phyloP scores from a whole-genome alignment of 1,140 invertebrate genomes.

The Drosophila truncata region DNA sequence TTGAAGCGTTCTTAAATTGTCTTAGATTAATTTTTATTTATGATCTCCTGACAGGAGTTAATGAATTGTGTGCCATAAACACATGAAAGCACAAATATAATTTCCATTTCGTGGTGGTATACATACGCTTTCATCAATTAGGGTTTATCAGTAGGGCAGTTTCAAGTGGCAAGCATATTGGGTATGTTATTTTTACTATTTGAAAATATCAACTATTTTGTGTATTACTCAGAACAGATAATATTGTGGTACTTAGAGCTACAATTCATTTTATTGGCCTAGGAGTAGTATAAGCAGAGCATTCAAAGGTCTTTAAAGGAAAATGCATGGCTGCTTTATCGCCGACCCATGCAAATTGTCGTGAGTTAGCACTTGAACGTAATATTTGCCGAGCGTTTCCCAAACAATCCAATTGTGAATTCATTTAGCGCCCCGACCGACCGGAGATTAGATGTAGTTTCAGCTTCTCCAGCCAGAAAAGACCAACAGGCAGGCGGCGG shows the following conservation, averaged over 20 bases:
- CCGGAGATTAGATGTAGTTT: constrained; percentile 27
- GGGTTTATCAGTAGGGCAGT: constrained; percentile 20
- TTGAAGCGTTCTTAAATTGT: constrained; percentile 53
- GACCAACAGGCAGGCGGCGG: background rate
- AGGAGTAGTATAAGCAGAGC: background rate
- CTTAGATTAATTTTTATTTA: constrained; percentile 54
- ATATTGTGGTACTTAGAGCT: background rate
- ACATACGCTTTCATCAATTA: constrained; percentile 42
- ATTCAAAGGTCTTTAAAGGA: background rate
- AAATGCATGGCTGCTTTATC: constrained; percentile 7
- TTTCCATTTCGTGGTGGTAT: constrained; percentile 7
- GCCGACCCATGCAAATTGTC: constrained; percentile 30
- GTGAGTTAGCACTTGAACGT: constrained; percentile 30
- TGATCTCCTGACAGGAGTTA: constrained; percentile 44
- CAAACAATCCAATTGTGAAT: constrained; percentile 47
- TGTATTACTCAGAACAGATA: background rate
- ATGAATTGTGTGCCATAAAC: constrained; percentile 48
- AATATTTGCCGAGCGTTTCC: constrained; percentile 35
- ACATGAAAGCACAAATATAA: constrained; percentile 27
- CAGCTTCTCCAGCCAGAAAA: constrained; percentile 2
- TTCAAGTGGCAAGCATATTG: constrained; percentile 20
- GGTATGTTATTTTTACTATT: background rate
- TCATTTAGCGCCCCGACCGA: constrained; percentile 46
- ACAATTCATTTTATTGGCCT: background rate
- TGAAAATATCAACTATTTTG: background rate